Evolutionary conservation across 2,888 invertebrate genomes (phyloP), one percentile per base, ranked within the genome.

Genomic region (Seladonia tumulorum): DNA sequence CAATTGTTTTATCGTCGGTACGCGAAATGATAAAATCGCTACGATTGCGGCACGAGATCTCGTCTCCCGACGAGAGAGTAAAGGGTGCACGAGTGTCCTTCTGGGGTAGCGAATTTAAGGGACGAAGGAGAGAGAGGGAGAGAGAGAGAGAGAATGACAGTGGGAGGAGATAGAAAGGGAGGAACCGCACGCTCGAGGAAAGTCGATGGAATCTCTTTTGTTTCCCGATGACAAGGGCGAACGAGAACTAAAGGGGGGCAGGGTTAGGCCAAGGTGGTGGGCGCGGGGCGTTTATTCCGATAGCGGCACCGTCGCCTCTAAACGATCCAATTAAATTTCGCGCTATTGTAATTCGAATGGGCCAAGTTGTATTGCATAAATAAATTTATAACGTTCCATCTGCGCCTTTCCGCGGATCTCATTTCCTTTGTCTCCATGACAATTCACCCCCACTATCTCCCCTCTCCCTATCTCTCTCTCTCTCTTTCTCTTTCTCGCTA

Each of bases 301-400:
- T 85, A 75, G 49, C 87, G 73, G 79, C 80, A 45, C 72, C 42
- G 78, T 49, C 66, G 83, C 81, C 83, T 83, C 85, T 90, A 90
- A 91, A 90, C 90, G 90, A 90, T 89, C 91, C 91, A 91, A 91
- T 91, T 91, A 91, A 91, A 91, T 91, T 91, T 90, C 88, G 88
- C 90, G 86, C 89, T 87, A 90, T 91, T 92, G 92, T 91, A 90
- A 90, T 91, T 87, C 90, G 91, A 91, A 92, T 89, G 90, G 90
- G 90, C 84, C 88, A 88, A 92, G 89, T 89, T 90, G 88, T 88
- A 91, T 92, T 88, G 89, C 90, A 91, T 92, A 92, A 92, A 92
- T 91, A 92, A 92, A 92, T 92, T 91, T 92, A 91, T 91, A 90
- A 90, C 85, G 86, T 87, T 88, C 83, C 86, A 90, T 87, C 90